Conservation (phyloP, 2,888 invertebrate species). For the Pediacus dermestoides region DNA sequence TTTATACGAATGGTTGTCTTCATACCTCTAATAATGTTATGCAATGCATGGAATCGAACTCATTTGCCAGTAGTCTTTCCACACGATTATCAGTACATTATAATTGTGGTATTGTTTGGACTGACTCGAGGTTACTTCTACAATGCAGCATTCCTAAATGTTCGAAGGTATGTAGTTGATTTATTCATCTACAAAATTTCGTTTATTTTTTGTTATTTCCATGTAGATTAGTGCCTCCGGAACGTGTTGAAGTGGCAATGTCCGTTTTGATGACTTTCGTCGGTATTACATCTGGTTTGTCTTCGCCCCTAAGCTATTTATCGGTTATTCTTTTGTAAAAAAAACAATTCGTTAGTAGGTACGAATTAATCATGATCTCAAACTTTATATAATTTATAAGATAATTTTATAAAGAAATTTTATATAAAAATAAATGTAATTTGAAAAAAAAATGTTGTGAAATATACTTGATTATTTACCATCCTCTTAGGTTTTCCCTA, state of each 20-base stretch:
- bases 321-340: conserved; percentile 5
- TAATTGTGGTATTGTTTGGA: conserved; percentile 7
- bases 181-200: too few relatives aligned
- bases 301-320: conserved; percentile 8
- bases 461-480: too few relatives aligned
- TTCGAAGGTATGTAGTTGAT: conserved; percentile 5
- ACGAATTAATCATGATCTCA: too few relatives aligned
- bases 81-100: conserved; percentile 10
- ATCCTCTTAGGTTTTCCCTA: too few relatives aligned
- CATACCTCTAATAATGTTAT: conserved; percentile 7
- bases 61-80: conserved; percentile 7
- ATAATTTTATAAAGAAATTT: too few relatives aligned
- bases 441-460: too few relatives aligned
- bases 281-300: background rate
- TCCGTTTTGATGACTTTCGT: conserved; percentile 5
- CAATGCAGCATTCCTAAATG: conserved; percentile 5
- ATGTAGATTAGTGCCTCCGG: conserved; percentile 7
- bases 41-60: conserved; percentile 7
- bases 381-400: too few relatives aligned
- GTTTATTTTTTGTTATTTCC: background rate
- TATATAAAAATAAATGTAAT: too few relatives aligned
- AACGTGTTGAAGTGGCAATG: conserved; percentile 1
- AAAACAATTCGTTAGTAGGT: background rate
- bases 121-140: conserved; percentile 8
- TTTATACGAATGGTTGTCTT: conserved; percentile 8